Base-by-base conservation (phyloP, 2,797 vertebrate genomes). In the Pseudochaenichthys georgianus region DNA sequence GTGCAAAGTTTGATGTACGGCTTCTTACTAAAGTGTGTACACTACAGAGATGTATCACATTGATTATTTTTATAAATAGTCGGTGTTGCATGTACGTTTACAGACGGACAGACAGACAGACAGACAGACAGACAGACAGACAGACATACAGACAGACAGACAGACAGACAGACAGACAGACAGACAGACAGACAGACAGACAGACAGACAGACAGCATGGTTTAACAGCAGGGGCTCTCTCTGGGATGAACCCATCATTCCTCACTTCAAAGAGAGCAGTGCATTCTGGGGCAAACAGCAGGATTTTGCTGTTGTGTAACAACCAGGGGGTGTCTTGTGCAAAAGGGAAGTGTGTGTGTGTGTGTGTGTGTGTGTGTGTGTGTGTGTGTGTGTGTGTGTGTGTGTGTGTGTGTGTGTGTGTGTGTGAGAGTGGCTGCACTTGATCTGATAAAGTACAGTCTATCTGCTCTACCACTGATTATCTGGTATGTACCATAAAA, bases 261-360 rank as follows among this genome's bases (percentile, higher is more conserved):
- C 69, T 69, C 43, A 68, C 83, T 77, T 81, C 77, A 88, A 81
- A 83, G 84, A 76, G 65, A 87, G 74, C 77, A 82, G 67, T 80
- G 79, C 75, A 81, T 85, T 80, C 64, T 84, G 84, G 76, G 80
- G 45, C 45, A 81, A 70, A 83, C 78, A 68, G 82, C 85, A 79
- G 88, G 84, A 89, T 90, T 88, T 88, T 80, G 57, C 75, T 68
- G 80, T 91, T 91, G 87, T 80, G 75, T 87, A 90, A 92, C 82
- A 80, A 75, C 63, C 46, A 45, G 23, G 51, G 78, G 71, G 81
- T 81, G 85, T 84, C 82, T 73, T 78, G 72, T 75, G 73, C 4
- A 11, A 65, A 83, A 80, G 52, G 50, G 67, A 79, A 54, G 64
- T 41, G 53, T 71, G 42, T 81, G 62, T 68, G 69, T 78, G 50